phyloP scores from a whole-genome alignment of 2,888 invertebrate species.

The Limnephilus auricula region DNA sequence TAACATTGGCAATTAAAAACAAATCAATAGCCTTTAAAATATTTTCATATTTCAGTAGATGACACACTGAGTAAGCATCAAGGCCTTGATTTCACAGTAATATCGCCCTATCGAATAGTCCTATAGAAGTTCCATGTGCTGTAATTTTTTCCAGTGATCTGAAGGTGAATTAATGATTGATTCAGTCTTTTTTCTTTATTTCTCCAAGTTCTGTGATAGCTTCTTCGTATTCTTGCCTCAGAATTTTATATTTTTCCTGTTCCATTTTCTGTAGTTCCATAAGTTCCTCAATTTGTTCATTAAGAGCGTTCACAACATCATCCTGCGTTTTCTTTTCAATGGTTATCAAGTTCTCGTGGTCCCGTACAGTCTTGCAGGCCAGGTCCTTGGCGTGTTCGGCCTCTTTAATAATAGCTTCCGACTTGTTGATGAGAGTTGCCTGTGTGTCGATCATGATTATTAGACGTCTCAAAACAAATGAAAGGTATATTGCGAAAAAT shows the following conservation, averaged over 20 bases:
- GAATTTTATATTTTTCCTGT: conserved; percentile 70
- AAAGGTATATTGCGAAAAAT: conserved; percentile 85
- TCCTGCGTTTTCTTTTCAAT: conserved; percentile 69
- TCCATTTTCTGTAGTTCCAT: conserved; percentile 68
- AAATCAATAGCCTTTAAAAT: background rate
- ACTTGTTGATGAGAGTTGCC: conserved; percentile 79
- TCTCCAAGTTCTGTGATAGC: background rate
- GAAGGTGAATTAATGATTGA: background rate
- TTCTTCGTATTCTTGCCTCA: conserved; percentile 71
- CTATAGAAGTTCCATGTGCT: background rate
- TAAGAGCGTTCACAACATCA: conserved; percentile 62
- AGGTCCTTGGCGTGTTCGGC: conserved; percentile 80
- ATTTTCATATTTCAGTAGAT: background rate
- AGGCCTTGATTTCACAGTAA: background rate
- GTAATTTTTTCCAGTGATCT: background rate
- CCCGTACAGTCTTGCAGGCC: conserved; percentile 71
- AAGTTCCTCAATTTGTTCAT: conserved; percentile 69
- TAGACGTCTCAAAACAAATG: conserved; percentile 82
- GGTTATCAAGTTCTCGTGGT: conserved; percentile 65
- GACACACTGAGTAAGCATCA: background rate
- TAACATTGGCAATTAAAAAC: background rate
- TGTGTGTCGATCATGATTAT: conserved; percentile 81
- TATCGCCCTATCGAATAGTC: background rate
- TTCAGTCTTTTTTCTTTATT: conserved; percentile 11
- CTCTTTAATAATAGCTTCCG: conserved; percentile 82